These are phyloP conservation scores for Conger conger DNA, from an alignment of 2,113 vertebrate species.

Conservation along the genomic window DNA sequence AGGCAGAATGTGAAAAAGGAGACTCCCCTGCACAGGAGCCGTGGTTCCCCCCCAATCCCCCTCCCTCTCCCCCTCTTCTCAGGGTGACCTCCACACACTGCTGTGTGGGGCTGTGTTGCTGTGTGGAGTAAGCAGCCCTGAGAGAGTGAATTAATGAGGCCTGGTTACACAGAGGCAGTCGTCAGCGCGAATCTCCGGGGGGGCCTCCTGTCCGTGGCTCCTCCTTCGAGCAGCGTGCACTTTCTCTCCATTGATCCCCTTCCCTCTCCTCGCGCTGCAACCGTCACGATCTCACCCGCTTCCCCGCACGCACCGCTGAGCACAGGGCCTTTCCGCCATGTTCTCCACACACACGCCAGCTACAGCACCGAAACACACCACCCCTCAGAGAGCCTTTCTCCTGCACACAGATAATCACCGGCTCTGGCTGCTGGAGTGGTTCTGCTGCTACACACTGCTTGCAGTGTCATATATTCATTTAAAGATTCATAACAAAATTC, in stretches of 20 bases:
- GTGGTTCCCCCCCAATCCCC: neutral
- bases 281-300: neutral
- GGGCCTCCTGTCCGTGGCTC: neutral
- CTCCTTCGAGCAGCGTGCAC: neutral
- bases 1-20: slow-evolving; percentile 1
- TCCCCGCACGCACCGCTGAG: neutral
- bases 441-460: neutral
- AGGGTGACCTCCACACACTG: slow-evolving; percentile 35
- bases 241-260: slow-evolving; percentile 6
- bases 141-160: neutral
- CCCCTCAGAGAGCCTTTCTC: no score
- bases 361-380: neutral
- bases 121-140: neutral
- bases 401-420: no score
- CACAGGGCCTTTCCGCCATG: neutral
- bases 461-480: neutral
- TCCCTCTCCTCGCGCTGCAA: neutral
- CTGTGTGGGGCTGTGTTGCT: neutral
- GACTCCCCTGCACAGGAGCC: slow-evolving; percentile 12
- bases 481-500: neutral
- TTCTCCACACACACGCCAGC: neutral
- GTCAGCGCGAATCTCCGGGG: slow-evolving; percentile 16
- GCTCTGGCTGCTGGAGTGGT: neutral
- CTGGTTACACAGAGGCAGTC: neutral
- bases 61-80: slow-evolving; percentile 5